Evolutionary conservation across 2,113 vertebrate species (phyloP), one percentile per base, ranked within the genome.

Genomic region (Sinocyclocheilus rhinocerous): DNA sequence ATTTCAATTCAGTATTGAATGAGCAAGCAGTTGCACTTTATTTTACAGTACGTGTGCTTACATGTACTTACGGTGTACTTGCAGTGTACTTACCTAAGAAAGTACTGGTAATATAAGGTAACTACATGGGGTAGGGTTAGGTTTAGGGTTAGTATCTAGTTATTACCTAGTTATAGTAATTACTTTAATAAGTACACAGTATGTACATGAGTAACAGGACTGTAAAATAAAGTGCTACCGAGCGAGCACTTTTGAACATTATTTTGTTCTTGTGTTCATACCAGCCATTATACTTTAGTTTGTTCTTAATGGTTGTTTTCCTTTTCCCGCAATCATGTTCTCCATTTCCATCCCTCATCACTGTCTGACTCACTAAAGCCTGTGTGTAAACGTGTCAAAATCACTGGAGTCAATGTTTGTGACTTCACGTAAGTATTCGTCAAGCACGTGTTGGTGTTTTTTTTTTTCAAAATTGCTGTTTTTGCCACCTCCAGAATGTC

Each of bases 331-430:
- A 86, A 84, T 86, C 55, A 22, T 85, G 80, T 85, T 83, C 83
- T 81, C 81, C 85, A 90, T 88, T 80, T 67, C 57, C 87, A 84
- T 82, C 42, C 82, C 39, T 63, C 82, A 87, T 90, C 87, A 73
- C 12, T 88, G 85, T 90, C 79, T 85, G 89, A 90, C 36, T 86
- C 76, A 84, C 65, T 84, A 87, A 85, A 86, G 36, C 70, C 84
- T 86, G 33, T 86, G 69, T 85, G n/a, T 84, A 55, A 84, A 77
- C 48, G 36, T 52, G 76, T 67, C 55, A 50, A 50, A 78, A n/a
- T 63, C n/a, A 72, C 87, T 75, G 65, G 61, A 83, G 70, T 84
- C 33, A 61, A 50, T 84, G 63, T 72, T 29, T 79, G 52, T 86
- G 81, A 26, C 57, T 26, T 36, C 81, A 22, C 39, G 87, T 90